A percentile compares a stretch with the other conserved stretches of the same genome.
Evolutionary conservation across 2,797 vertebrate genomes (phyloP).

Genomic region (Sus cebifrons): DNA sequence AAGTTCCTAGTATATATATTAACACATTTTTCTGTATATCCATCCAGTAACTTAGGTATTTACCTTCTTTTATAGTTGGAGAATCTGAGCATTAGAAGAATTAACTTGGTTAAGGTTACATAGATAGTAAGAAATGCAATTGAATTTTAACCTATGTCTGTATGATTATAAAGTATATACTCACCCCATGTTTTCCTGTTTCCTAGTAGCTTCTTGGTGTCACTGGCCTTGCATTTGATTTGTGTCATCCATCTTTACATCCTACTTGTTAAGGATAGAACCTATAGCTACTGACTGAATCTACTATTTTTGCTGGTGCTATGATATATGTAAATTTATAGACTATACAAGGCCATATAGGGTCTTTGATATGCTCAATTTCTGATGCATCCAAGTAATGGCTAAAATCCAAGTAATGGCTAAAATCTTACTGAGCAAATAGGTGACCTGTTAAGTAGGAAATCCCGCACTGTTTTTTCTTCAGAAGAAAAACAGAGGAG

Average conservation of each 20-base stretch:
- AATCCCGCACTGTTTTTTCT: background rate
- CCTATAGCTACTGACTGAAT: conserved; percentile 1
- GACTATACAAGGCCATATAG: background rate
- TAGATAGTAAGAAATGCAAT: background rate
- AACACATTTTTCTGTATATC: conserved; percentile 19
- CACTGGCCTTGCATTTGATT: background rate
- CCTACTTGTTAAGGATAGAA: background rate
- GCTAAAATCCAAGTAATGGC: background rate
- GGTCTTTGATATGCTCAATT: conserved; percentile 7
- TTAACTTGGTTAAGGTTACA: conserved; percentile 1
- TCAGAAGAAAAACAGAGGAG: conserved; percentile 9
- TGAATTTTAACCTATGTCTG: background rate
- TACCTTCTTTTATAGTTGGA: background rate
- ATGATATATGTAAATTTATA: background rate
- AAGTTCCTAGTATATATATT: background rate
- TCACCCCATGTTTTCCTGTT: background rate
- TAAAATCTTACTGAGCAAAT: conserved; percentile 27
- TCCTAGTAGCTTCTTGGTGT: background rate
- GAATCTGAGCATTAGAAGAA: conserved; percentile 16
- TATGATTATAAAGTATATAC: background rate
- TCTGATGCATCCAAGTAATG: conserved; percentile 5
- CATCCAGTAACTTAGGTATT: background rate
- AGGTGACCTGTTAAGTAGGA: background rate
- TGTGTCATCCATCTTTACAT: background rate
- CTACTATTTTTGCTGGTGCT: background rate